Conservation (phyloP, 1,140 invertebrate species). For the Lepidotrigona ventralis region DNA sequence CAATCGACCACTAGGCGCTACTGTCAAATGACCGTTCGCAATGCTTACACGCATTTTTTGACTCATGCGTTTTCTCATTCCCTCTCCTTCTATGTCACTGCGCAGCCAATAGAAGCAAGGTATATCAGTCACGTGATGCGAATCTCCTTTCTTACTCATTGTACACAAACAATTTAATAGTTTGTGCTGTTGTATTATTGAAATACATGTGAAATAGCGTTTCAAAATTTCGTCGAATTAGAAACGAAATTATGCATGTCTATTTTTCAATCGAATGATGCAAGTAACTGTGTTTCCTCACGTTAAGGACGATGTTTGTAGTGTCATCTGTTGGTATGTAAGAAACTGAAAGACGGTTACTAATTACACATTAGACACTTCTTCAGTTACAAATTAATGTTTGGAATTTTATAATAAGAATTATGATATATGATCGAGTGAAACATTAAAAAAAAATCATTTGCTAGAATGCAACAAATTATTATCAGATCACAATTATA, state of each 20-base stretch:
- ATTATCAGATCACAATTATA: not conserved
- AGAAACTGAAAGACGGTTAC: not conserved
- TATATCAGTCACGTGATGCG: not conserved
- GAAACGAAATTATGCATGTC: not conserved
- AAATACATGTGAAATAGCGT: slow-evolving; percentile 6
- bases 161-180: not conserved
- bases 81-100: not conserved
- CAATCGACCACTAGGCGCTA: not conserved
- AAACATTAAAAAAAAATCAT: not conserved
- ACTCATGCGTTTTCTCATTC: not conserved
- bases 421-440: not conserved
- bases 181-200: not conserved
- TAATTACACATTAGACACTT: too few relatives aligned
- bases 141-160: not conserved
- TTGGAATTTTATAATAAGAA: too few relatives aligned
- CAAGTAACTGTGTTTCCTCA: not conserved
- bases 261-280: not conserved
- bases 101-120: slow-evolving; percentile 3
- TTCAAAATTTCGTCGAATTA: not conserved
- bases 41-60: slow-evolving; percentile 18
- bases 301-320: not conserved
- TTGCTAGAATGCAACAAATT: not conserved
- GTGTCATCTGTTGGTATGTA: slow-evolving; percentile 8
- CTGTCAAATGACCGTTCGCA: slow-evolving; percentile 26
- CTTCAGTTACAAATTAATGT: too few relatives aligned